Percentiles rank a stretch among this genome's conserved stretches.
These are phyloP conservation scores for Bolborhynchus lineola DNA, from an alignment of 2,113 vertebrate genomes.

Conservation along the genomic window DNA sequence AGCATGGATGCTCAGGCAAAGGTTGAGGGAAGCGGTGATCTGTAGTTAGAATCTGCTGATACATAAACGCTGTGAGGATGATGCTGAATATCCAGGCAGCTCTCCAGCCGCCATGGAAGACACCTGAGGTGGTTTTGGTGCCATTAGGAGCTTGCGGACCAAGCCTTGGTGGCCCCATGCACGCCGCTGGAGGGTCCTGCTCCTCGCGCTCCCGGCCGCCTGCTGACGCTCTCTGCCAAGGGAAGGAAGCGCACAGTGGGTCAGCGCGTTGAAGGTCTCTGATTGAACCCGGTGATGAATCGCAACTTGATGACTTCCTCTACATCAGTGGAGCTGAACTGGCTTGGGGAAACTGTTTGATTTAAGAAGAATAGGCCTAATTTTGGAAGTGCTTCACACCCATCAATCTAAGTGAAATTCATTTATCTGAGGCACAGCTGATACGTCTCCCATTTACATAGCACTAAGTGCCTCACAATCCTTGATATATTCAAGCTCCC, in stretches of 20 bases:
- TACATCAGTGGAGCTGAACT: constrained; percentile 58
- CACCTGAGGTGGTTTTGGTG: neutral
- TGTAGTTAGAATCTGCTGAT: neutral
- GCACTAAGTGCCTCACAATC: constrained; percentile 47
- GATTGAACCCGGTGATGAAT: constrained; percentile 51
- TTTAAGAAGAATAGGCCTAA: constrained; percentile 66
- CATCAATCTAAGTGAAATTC: constrained; percentile 68
- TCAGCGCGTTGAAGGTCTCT: neutral
- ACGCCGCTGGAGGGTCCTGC: neutral
- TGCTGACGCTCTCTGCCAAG: neutral
- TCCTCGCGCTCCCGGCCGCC: neutral
- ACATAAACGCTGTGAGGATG: rapidly evolving
- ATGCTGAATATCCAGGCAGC: neutral
- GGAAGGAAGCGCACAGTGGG: neutral
- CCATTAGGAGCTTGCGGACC: rapidly evolving
- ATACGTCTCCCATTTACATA: constrained; percentile 60
- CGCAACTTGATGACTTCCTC: constrained; percentile 61
- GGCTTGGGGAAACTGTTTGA: constrained; percentile 67
- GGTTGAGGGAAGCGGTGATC: rapidly evolving
- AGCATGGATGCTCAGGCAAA: neutral
- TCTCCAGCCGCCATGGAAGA: rapidly evolving
- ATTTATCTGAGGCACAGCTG: constrained; percentile 66
- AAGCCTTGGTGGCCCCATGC: rapidly evolving
- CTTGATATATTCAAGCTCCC: constrained; percentile 39
- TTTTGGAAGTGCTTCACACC: constrained; percentile 67